Evolutionary conservation across 2,797 vertebrate genomes (phyloP).

Genomic region (Tenualosa thibaudeaui): DNA sequence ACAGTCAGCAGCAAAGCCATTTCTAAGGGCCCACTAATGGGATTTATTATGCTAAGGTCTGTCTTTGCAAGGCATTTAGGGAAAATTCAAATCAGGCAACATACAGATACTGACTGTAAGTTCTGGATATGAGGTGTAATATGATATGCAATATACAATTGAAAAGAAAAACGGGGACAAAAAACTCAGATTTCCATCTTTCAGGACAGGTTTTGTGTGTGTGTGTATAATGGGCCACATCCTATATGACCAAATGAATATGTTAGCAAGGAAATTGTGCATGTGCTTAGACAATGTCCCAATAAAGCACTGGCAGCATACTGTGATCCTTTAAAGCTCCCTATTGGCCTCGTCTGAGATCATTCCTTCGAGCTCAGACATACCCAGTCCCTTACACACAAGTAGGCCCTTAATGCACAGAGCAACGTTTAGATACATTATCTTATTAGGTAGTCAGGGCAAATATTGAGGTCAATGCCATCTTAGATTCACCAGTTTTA

Average conservation of each 20-base stretch:
- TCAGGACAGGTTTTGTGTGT: too few species aligned
- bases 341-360: background rate
- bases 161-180: too few species aligned
- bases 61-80: conserved; percentile 10
- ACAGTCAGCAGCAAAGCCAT: conserved; percentile 9
- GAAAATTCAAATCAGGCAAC: background rate
- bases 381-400: background rate
- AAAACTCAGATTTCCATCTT: too few species aligned
- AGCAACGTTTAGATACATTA: background rate
- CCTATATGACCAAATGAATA: too few species aligned
- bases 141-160: too few species aligned
- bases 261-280: too few species aligned
- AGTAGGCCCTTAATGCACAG: background rate
- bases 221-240: too few species aligned
- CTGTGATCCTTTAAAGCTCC: too few species aligned
- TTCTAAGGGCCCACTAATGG: background rate
- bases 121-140: too few species aligned
- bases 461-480: background rate
- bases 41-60: conserved; percentile 9
- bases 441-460: background rate
- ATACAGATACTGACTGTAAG: background rate
- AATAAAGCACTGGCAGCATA: background rate
- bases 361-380: background rate
- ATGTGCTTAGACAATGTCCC: too few species aligned
- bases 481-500: conserved; percentile 52